Evolutionary conservation across 1,140 invertebrate genomes (phyloP).

Genomic region (Metopolophium dirhodum): DNA sequence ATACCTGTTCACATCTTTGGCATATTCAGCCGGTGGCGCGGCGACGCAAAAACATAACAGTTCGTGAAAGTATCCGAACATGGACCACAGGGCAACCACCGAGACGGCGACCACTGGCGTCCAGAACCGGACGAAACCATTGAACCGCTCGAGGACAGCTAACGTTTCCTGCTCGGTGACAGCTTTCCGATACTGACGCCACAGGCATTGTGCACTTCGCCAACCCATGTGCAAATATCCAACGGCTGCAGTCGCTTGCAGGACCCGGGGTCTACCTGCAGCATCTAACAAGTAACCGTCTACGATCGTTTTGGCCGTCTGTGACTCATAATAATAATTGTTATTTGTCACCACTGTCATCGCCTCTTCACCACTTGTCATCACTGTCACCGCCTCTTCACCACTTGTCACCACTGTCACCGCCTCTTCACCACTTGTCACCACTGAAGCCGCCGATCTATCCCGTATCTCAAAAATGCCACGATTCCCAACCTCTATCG

Average conservation of each 20-base stretch:
- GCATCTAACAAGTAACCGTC: background rate
- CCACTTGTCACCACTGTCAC: background rate
- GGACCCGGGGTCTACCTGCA: background rate
- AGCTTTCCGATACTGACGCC: background rate
- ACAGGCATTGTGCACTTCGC: background rate
- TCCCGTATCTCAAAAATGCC: background rate
- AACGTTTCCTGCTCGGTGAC: background rate
- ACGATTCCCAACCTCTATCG: background rate
- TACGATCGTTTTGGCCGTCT: background rate
- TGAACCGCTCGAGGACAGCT: background rate
- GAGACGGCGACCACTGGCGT: background rate
- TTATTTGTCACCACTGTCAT: background rate
- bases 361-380: background rate
- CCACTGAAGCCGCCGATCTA: background rate
- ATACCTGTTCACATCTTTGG: slow-evolving; percentile 28
- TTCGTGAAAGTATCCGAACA: slow-evolving; percentile 17
- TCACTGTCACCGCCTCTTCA: background rate
- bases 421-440: background rate
- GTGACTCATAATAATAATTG: background rate
- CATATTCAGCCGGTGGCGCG: background rate
- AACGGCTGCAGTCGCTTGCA: too few relatives aligned
- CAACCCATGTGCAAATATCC: slow-evolving; percentile 35
- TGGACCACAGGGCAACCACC: background rate
- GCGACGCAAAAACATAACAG: slow-evolving; percentile 4
- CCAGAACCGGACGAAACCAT: background rate